phyloP scores from a whole-genome alignment of 2,797 vertebrate genomes.

The Sorex maritimensis region DNA sequence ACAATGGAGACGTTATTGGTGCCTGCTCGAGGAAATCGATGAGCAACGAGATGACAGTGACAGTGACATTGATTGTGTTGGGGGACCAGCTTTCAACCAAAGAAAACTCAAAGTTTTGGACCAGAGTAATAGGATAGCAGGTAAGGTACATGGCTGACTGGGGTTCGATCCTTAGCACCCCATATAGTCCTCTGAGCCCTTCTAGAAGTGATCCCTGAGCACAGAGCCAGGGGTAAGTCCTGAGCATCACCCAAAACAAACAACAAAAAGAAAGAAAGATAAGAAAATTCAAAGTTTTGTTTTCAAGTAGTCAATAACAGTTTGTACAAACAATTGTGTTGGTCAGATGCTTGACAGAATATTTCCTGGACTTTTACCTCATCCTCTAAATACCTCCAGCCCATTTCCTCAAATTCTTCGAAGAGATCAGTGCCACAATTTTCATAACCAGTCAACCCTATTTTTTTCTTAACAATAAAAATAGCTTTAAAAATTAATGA shows the following conservation, averaged over 20 bases:
- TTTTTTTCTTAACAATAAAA: background rate
- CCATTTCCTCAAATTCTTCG: conserved; percentile 45
- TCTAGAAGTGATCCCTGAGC: too few relatives aligned
- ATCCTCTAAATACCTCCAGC: conserved; percentile 3
- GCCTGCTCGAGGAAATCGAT: background rate
- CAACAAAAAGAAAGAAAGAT: too few relatives aligned
- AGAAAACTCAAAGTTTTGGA: conserved; percentile 1
- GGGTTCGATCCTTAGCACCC: too few relatives aligned
- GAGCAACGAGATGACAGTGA: background rate
- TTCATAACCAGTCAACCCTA: background rate
- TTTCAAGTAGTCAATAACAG: conserved; percentile 44
- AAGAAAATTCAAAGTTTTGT: background rate
- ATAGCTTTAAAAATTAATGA: conserved; percentile 28
- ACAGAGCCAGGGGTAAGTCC: too few relatives aligned
- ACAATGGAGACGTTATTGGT: background rate
- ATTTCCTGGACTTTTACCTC: background rate
- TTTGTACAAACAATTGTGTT: conserved; percentile 23
- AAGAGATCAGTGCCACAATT: background rate
- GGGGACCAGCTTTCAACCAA: background rate
- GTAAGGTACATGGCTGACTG: too few relatives aligned
- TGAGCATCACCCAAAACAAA: too few relatives aligned
- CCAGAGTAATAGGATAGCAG: too few relatives aligned
- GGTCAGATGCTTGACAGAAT: conserved; percentile 12
- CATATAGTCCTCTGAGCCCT: too few relatives aligned
- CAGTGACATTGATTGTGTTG: background rate